Percentiles rank a stretch among this genome's conserved stretches.
Conservation (phyloP, 1,140 invertebrate genomes). For the Drosophila micromelanica region DNA sequence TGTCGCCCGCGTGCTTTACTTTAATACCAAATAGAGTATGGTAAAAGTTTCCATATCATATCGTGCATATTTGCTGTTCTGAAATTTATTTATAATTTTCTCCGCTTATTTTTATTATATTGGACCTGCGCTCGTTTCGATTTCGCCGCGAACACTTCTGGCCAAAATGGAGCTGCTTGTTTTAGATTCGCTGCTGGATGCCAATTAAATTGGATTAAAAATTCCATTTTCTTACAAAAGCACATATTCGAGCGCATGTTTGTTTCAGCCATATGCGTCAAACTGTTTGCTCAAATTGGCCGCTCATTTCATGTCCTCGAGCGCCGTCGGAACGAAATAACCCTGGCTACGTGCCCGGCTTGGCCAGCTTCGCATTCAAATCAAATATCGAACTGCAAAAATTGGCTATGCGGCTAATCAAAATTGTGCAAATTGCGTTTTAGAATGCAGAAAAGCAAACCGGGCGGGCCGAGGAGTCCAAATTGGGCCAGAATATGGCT, state of each 20-base stretch:
- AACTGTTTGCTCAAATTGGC: conserved; percentile 62
- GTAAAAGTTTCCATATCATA: conserved; percentile 30
- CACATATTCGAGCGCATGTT: conserved; percentile 34
- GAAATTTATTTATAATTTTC: conserved; percentile 73
- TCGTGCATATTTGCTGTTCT: conserved; percentile 50
- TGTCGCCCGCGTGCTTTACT: conserved; percentile 70
- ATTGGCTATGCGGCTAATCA: conserved; percentile 65
- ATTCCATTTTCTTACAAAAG: conserved; percentile 74
- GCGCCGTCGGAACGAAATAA: conserved; percentile 34
- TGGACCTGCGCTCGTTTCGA: conserved; percentile 17
- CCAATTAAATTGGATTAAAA: conserved; percentile 82
- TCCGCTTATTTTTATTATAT: background rate
- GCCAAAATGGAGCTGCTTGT: conserved; percentile 24
- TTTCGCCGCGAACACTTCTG: conserved; percentile 24
- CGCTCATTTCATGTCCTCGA: conserved; percentile 50
- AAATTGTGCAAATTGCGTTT: conserved; percentile 69
- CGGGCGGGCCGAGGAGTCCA: background rate
- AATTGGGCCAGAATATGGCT: conserved; percentile 6
- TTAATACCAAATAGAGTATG: conserved; percentile 47
- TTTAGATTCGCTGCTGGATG: conserved; percentile 11
- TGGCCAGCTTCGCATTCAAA: conserved; percentile 37
- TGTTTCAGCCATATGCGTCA: conserved; percentile 59
- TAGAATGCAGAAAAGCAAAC: conserved; percentile 27
- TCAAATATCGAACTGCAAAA: conserved; percentile 50
- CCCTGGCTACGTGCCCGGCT: conserved; percentile 47